Percentiles rank a stretch among this genome's conserved stretches.
phyloP scores from a whole-genome alignment of 2,888 invertebrate genomes.

The Aplocera efformata region DNA sequence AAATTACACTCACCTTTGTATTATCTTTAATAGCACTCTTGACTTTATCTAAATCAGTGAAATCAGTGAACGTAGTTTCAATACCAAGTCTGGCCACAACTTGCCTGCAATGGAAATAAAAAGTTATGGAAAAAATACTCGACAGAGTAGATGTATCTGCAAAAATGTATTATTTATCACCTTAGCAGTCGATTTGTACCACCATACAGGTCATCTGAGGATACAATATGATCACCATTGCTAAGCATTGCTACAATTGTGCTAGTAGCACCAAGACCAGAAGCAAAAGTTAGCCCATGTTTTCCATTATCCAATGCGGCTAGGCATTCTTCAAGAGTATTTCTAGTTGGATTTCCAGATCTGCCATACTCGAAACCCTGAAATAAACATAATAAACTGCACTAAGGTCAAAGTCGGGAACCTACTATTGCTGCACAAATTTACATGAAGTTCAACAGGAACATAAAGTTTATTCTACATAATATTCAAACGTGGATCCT shows the following conservation, averaged over 20 bases:
- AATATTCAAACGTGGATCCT: no score
- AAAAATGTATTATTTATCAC: slow-evolving; percentile 34
- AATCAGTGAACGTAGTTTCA: slow-evolving; percentile 88
- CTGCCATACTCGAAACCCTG: slow-evolving; percentile 95
- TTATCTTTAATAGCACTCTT: slow-evolving; percentile 86
- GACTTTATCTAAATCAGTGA: slow-evolving; percentile 83
- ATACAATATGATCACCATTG: slow-evolving; percentile 93
- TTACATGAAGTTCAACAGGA: no score
- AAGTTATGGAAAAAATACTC: neutral
- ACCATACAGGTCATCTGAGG: slow-evolving; percentile 96
- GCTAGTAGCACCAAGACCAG: slow-evolving; percentile 94
- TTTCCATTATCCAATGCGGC: slow-evolving; percentile 95
- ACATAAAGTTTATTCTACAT: no score
- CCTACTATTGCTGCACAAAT: no score
- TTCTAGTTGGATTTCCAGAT: slow-evolving; percentile 96
- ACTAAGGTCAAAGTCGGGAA: no score
- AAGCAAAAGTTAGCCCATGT: slow-evolving; percentile 90
- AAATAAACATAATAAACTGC: slow-evolving; percentile 20
- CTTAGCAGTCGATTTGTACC: slow-evolving; percentile 89
- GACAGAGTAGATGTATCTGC: neutral
- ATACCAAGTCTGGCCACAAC: slow-evolving; percentile 84
- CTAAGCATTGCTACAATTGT: slow-evolving; percentile 87
- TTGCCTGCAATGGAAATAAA: slow-evolving; percentile 76
- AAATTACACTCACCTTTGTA: slow-evolving; percentile 85
- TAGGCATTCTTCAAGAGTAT: slow-evolving; percentile 92